A percentile compares a stretch with the other conserved stretches of the same genome.
Evolutionary conservation across 1,140 invertebrate genomes (phyloP).

Genomic region (Reticulitermes speratus): DNA sequence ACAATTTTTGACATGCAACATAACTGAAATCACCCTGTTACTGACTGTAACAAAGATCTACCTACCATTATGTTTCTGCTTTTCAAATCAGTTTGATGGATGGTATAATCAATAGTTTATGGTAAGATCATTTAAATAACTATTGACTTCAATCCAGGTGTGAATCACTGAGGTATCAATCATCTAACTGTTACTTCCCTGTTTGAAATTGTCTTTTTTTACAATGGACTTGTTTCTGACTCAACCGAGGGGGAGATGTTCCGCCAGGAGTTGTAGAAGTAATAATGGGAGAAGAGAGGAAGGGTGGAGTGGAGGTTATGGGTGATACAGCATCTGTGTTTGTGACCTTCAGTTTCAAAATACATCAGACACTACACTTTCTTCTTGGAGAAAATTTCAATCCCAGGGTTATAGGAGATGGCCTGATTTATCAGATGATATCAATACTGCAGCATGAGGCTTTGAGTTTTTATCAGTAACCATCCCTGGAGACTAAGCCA

Average conservation of each 20-base stretch:
- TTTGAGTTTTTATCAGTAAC: neutral
- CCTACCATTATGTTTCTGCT: neutral
- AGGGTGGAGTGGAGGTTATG: neutral
- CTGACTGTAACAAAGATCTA: neutral
- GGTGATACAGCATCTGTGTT: neutral
- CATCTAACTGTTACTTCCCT: neutral
- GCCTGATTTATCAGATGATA: neutral
- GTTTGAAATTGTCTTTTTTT: slow-evolving; percentile 5
- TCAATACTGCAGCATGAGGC: neutral
- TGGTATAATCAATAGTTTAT: neutral
- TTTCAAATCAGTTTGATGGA: neutral
- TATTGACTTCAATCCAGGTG: neutral
- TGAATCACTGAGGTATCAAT: neutral
- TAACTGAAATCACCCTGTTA: neutral
- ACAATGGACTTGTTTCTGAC: neutral
- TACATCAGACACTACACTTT: too few species aligned
- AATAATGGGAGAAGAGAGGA: neutral
- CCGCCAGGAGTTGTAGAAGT: neutral
- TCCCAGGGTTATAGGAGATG: neutral
- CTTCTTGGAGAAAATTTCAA: neutral
- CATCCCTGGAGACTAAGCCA: neutral
- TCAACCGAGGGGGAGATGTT: neutral
- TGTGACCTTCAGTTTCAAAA: neutral
- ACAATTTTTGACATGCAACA: neutral
- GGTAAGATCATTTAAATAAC: neutral